phyloP scores from a whole-genome alignment of 1,140 invertebrate genomes.

The Triops longicaudatus region DNA sequence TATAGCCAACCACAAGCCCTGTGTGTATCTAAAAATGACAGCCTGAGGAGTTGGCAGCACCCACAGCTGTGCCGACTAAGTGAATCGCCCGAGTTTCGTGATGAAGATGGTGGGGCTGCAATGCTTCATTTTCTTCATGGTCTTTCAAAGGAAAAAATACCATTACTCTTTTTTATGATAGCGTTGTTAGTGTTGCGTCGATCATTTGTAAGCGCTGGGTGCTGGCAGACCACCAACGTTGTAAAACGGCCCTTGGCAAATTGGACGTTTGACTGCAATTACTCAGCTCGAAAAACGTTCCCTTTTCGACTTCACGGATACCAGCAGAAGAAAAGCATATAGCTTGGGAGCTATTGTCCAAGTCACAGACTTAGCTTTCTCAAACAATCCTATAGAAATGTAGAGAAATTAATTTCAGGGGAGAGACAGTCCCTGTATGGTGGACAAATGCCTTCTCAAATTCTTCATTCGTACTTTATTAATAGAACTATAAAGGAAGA shows the following conservation, averaged over 20 bases:
- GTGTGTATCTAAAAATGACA: not conserved
- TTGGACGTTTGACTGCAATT: slow-evolving; percentile 15
- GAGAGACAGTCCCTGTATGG: not conserved
- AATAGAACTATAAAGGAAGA: too few species aligned
- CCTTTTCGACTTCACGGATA: not conserved
- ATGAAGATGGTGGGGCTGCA: slow-evolving; percentile 6
- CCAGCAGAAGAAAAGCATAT: not conserved
- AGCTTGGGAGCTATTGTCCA: not conserved
- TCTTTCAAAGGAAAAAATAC: not conserved
- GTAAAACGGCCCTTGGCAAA: slow-evolving; percentile 6
- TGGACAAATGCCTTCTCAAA: not conserved
- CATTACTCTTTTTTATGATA: not conserved
- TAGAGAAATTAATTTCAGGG: slow-evolving; percentile 3
- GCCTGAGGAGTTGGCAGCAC: not conserved
- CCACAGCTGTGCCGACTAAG: not conserved
- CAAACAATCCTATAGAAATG: slow-evolving; percentile 1
- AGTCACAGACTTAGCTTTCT: not conserved
- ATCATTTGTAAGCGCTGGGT: slow-evolving; percentile 11
- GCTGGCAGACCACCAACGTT: slow-evolving; percentile 12
- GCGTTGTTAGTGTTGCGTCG: slow-evolving; percentile 10
- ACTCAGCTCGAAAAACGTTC: slow-evolving; percentile 13
- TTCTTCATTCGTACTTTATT: too few species aligned
- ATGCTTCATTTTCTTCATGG: slow-evolving; percentile 3
- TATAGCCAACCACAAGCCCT: not conserved
- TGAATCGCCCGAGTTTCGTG: not conserved